These are phyloP conservation scores for Progne subis DNA, from an alignment of 2,113 vertebrate species.

Conservation along the genomic window DNA sequence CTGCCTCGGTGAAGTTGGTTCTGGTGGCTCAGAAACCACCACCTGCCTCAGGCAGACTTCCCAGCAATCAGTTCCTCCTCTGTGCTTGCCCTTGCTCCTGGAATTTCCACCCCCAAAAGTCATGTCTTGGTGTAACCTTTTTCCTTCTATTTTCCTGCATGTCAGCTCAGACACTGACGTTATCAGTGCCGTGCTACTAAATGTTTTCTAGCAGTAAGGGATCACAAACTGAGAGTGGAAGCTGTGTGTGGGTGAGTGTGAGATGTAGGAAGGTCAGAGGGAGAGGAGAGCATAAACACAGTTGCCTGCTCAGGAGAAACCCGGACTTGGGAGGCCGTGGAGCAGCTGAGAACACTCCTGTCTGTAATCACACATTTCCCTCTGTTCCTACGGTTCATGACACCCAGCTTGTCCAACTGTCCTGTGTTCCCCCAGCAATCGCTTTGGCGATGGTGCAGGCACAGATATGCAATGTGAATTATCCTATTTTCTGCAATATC, in stretches of 20 bases:
- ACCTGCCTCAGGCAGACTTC: background rate
- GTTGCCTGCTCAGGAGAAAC: background rate
- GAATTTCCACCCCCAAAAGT: background rate
- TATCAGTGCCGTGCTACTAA: background rate
- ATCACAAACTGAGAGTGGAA: background rate
- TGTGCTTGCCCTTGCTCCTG: background rate
- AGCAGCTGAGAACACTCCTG: background rate
- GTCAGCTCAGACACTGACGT: background rate
- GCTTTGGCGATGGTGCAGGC: rapidly evolving
- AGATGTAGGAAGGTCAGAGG: background rate
- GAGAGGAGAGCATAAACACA: background rate
- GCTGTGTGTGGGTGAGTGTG: background rate
- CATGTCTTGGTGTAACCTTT: background rate
- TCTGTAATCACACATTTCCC: background rate
- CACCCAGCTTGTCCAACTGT: background rate
- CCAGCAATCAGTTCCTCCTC: background rate
- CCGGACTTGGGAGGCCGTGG: rapidly evolving
- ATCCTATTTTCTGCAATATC: rapidly evolving
- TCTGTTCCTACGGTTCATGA: rapidly evolving
- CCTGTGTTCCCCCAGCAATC: rapidly evolving
- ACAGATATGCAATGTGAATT: rapidly evolving
- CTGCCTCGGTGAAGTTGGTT: background rate
- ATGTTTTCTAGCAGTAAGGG: background rate
- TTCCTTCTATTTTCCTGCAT: rapidly evolving
- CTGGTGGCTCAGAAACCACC: background rate